Percentiles rank a stretch among this genome's conserved stretches.
Conservation (phyloP, 2,113 vertebrate species). For the Meriones unguiculatus region DNA sequence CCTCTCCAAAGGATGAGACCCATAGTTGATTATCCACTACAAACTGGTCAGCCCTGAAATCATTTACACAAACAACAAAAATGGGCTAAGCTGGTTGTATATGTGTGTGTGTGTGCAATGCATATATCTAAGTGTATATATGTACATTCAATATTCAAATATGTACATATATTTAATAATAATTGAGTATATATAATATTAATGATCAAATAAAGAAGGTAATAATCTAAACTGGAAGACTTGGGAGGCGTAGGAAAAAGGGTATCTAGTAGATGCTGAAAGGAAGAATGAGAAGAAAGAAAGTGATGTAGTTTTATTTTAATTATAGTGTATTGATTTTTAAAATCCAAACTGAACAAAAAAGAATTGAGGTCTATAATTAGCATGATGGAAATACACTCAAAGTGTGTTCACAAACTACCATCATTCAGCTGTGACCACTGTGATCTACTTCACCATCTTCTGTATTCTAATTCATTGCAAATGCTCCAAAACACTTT, state of each 20-base stretch:
- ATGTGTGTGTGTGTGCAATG: not conserved
- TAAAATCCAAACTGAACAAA: not conserved
- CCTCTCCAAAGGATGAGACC: not conserved
- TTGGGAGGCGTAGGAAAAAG: rapidly evolving
- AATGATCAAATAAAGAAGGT: not conserved
- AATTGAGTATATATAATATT: not conserved
- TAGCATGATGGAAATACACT: not conserved
- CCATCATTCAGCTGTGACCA: not conserved
- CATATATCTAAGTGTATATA: not conserved
- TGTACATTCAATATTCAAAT: not conserved
- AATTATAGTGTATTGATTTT: not conserved
- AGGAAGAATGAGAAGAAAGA: not conserved
- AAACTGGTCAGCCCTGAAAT: not conserved
- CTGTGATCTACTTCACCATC: rapidly evolving
- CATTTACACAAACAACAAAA: not conserved
- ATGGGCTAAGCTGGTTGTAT: not conserved
- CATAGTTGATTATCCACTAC: not conserved
- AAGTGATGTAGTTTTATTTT: not conserved
- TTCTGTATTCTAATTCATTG: not conserved
- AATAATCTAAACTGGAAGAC: no score
- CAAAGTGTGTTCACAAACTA: not conserved
- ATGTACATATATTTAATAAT: not conserved
- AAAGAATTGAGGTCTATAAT: not conserved
- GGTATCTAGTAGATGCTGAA: not conserved
- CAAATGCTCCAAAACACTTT: not conserved